Conservation (phyloP, 2,888 invertebrate species). For the Epinotia brunnichana region DNA sequence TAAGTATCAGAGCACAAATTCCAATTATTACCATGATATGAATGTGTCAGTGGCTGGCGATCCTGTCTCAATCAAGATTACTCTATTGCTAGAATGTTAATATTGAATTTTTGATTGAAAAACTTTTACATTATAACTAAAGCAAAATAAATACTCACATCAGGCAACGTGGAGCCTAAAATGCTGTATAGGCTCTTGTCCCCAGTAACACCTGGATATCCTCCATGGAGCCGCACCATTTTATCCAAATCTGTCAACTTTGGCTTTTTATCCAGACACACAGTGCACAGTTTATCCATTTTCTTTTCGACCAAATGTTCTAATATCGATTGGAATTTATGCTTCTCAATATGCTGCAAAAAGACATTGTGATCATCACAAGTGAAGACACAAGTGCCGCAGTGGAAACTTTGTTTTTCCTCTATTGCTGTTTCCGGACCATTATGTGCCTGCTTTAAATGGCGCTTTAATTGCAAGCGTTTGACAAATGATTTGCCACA, state of each 20-base stretch:
- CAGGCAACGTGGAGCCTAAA: slow-evolving; percentile 65
- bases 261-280: slow-evolving; percentile 64
- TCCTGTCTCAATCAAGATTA: no score
- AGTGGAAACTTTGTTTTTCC: slow-evolving; percentile 56
- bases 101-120: background rate
- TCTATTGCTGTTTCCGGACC: slow-evolving; percentile 27
- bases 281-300: slow-evolving; percentile 64
- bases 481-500: slow-evolving; percentile 74
- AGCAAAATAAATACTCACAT: slow-evolving; percentile 61
- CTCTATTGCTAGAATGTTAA: no score
- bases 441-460: slow-evolving; percentile 54
- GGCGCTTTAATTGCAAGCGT: slow-evolving; percentile 60
- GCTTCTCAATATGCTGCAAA: slow-evolving; percentile 73
- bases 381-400: slow-evolving; percentile 60
- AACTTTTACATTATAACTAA: background rate
- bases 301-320: slow-evolving; percentile 64
- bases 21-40: no score
- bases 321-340: slow-evolving; percentile 69
- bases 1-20: no score
- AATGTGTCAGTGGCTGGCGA: no score
- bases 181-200: slow-evolving; percentile 63
- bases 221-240: slow-evolving; percentile 66
- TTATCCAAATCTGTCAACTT: slow-evolving; percentile 61
- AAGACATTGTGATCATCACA: slow-evolving; percentile 58
- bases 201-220: slow-evolving; percentile 68